A percentile compares a stretch with the other conserved stretches of the same genome.
Conservation (phyloP, 1,140 invertebrate species). For the Drosophila auraria region DNA sequence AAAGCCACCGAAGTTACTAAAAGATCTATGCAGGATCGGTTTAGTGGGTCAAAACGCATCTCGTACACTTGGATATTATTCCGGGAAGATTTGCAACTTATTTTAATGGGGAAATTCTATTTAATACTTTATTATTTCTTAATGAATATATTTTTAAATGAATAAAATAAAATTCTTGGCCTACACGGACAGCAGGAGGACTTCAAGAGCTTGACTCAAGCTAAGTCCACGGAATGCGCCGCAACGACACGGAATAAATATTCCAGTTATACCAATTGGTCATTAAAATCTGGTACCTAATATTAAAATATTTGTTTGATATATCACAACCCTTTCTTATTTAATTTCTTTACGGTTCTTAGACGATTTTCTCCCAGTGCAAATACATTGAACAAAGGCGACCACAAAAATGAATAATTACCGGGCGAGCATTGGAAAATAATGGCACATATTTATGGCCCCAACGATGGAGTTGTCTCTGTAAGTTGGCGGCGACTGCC, state of each 20-base stretch:
- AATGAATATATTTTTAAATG: too few relatives aligned
- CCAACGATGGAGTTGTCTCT: conserved; percentile 53
- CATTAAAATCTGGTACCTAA: too few relatives aligned
- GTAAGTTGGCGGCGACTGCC: conserved; percentile 3
- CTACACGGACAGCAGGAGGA: too few relatives aligned
- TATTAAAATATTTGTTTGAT: too few relatives aligned
- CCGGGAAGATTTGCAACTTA: neutral
- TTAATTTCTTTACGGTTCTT: neutral
- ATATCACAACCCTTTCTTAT: neutral
- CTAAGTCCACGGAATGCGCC: too few relatives aligned
- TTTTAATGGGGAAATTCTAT: too few relatives aligned
- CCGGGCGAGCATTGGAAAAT: conserved; percentile 48
- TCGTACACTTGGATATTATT: neutral
- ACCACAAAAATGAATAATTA: conserved; percentile 82
- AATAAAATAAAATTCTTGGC: too few relatives aligned
- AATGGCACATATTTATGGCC: conserved; percentile 59
- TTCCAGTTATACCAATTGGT: too few relatives aligned
- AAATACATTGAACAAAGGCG: conserved; percentile 46
- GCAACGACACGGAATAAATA: too few relatives aligned
- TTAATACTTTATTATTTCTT: too few relatives aligned
- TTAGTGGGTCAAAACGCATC: conserved; percentile 73
- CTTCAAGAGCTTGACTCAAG: too few relatives aligned
- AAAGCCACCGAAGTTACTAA: conserved; percentile 27
- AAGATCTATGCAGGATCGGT: conserved; percentile 27
- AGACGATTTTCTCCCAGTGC: neutral